Conservation (phyloP, 2,113 vertebrate species). For the Chamaetylas fuelleborni region DNA sequence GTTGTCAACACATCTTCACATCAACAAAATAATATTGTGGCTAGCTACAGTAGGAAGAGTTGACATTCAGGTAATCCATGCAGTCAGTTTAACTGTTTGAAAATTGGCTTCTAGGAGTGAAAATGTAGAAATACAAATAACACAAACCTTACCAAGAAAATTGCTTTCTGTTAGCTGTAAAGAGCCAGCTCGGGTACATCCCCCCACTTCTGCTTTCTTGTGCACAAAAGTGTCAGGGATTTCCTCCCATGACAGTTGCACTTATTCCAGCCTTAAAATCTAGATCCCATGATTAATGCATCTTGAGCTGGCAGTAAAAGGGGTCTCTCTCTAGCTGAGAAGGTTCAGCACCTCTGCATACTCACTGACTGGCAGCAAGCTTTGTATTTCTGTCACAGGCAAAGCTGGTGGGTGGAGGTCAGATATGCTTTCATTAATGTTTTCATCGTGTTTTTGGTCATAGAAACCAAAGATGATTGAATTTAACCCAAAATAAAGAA, state of each 20-base stretch:
- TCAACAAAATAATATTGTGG: neutral
- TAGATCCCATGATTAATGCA: neutral
- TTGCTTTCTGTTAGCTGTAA: neutral
- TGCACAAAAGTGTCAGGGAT: too few relatives aligned
- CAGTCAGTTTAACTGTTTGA: neutral
- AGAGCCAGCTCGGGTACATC: neutral
- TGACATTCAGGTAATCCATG: neutral
- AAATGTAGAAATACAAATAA: neutral
- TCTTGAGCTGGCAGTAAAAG: neutral
- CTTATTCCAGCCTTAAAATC: neutral
- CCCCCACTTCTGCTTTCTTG: neutral
- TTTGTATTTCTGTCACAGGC: neutral
- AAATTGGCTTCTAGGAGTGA: neutral
- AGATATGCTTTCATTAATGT: neutral
- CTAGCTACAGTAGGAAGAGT: neutral
- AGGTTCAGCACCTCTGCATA: neutral
- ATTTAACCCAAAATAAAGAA: neutral
- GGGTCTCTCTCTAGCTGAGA: neutral
- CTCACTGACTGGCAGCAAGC: too few relatives aligned
- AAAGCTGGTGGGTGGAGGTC: neutral
- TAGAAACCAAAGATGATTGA: neutral
- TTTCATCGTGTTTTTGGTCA: neutral
- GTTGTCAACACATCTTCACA: neutral
- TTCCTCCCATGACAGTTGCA: neutral
- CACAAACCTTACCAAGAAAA: neutral